These are phyloP conservation scores for Crotalus helleri DNA, from an alignment of 2,113 vertebrate species.

Conservation along the genomic window DNA sequence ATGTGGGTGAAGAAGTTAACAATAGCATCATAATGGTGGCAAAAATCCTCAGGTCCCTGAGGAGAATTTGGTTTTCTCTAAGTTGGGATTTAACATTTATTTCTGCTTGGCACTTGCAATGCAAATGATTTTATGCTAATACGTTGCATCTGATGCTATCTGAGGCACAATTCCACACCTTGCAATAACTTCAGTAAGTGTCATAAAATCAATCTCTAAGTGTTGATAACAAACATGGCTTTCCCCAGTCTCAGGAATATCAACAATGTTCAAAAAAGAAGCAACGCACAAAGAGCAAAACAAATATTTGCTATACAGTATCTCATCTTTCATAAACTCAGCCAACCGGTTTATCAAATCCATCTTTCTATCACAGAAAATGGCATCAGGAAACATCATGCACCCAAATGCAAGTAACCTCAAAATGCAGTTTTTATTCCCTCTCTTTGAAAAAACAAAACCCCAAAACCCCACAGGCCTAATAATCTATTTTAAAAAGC, in stretches of 20 bases:
- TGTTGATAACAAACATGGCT: background rate
- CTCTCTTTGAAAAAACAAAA: background rate
- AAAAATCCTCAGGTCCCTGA: background rate
- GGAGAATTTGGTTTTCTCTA: background rate
- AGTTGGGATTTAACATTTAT: background rate
- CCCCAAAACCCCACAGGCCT: background rate
- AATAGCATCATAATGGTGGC: background rate
- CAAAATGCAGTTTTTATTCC: background rate
- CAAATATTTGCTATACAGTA: background rate
- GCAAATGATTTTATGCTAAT: background rate
- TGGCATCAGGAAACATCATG: background rate
- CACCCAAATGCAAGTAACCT: background rate
- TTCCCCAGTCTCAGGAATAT: background rate
- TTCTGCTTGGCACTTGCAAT: background rate
- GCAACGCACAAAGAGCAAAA: background rate
- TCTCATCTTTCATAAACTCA: background rate
- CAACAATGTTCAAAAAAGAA: conserved; percentile 8
- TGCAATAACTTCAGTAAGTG: conserved; percentile 12
- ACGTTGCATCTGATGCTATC: conserved; percentile 1
- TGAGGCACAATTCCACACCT: background rate
- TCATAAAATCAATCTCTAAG: conserved; percentile 16
- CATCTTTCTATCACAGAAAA: background rate
- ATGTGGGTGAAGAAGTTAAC: background rate
- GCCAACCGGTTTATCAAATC: background rate
- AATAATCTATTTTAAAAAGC: background rate